Conservation (phyloP, 2,797 vertebrate species). For the Oryzias sinensis region DNA sequence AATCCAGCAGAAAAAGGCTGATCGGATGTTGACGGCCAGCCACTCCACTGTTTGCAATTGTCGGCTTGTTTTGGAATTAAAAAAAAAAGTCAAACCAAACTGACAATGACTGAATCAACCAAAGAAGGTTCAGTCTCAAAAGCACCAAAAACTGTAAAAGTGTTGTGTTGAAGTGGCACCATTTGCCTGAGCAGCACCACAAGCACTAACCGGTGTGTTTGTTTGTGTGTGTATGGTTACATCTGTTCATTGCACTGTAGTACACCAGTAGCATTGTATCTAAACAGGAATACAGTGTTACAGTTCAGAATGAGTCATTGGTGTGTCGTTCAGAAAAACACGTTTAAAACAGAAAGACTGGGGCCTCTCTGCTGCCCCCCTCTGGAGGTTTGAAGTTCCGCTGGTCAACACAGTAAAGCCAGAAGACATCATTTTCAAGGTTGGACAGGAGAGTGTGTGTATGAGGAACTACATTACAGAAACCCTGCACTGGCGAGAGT, state of each 20-base stretch:
- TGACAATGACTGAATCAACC: slow-evolving; percentile 51
- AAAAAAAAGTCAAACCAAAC: slow-evolving; percentile 23
- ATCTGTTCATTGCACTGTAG: slow-evolving; percentile 40
- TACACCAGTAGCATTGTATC: slow-evolving; percentile 37
- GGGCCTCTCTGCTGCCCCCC: slow-evolving; percentile 36
- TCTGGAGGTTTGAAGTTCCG: slow-evolving; percentile 47
- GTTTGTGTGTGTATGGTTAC: slow-evolving; percentile 23
- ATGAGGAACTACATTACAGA: slow-evolving; percentile 47
- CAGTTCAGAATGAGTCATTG: slow-evolving; percentile 33
- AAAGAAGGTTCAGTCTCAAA: slow-evolving; percentile 52
- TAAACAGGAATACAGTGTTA: slow-evolving; percentile 39
- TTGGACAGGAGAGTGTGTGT: slow-evolving; percentile 53
- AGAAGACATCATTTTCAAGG: slow-evolving; percentile 68
- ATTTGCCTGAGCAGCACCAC: slow-evolving; percentile 65
- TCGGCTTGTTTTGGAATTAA: slow-evolving; percentile 2
- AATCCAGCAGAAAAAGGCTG: no score
- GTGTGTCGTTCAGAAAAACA: slow-evolving; percentile 35
- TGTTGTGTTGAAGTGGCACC: slow-evolving; percentile 59
- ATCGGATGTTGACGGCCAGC: neutral
- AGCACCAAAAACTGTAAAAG: slow-evolving; percentile 65
- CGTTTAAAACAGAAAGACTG: slow-evolving; percentile 35
- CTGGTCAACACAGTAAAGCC: slow-evolving; percentile 51
- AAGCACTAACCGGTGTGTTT: slow-evolving; percentile 36
- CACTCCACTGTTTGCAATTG: slow-evolving; percentile 18
- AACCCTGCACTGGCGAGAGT: slow-evolving; percentile 35